phyloP scores from a whole-genome alignment of 1,140 invertebrate species.

The Metaphire vulgaris region DNA sequence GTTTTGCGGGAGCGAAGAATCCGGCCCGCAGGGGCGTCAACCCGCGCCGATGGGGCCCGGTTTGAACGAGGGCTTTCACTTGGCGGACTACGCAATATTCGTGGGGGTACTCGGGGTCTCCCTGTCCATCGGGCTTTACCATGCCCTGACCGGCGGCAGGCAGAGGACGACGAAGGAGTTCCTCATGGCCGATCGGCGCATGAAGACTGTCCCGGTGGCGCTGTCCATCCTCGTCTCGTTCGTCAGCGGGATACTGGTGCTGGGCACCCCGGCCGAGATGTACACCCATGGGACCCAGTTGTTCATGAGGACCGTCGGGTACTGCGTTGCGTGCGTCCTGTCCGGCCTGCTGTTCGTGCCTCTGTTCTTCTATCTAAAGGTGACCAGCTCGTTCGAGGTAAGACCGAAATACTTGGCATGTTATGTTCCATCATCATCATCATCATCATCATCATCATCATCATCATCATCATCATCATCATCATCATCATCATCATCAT shows the following conservation, averaged over 20 bases:
- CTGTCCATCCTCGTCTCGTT: constrained; percentile 31
- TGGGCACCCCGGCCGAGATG: constrained; percentile 31
- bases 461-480: too few species aligned
- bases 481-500: too few species aligned
- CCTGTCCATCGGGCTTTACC: constrained; percentile 25
- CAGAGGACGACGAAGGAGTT: constrained; percentile 30
- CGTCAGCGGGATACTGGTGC: constrained; percentile 27
- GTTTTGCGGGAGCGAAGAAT: too few species aligned
- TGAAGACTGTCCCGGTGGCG: constrained; percentile 30
- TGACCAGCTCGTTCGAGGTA: constrained; percentile 32
- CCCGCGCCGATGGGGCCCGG: too few species aligned
- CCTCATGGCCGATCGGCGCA: constrained; percentile 24
- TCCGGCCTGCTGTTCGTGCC: constrained; percentile 29
- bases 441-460: neutral
- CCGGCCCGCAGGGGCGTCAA: too few species aligned
- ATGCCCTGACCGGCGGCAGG: constrained; percentile 29
- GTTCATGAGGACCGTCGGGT: constrained; percentile 24
- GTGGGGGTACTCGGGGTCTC: constrained; percentile 15
- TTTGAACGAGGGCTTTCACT: too few species aligned
- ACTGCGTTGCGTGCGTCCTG: constrained; percentile 26
- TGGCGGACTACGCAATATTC: constrained; percentile 27
- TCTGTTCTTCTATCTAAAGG: constrained; percentile 27
- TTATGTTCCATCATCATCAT: neutral
- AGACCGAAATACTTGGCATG: too few species aligned
- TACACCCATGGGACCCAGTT: constrained; percentile 30